Conservation (phyloP, 2,888 invertebrate genomes). For the Chrysolina haemoptera region DNA sequence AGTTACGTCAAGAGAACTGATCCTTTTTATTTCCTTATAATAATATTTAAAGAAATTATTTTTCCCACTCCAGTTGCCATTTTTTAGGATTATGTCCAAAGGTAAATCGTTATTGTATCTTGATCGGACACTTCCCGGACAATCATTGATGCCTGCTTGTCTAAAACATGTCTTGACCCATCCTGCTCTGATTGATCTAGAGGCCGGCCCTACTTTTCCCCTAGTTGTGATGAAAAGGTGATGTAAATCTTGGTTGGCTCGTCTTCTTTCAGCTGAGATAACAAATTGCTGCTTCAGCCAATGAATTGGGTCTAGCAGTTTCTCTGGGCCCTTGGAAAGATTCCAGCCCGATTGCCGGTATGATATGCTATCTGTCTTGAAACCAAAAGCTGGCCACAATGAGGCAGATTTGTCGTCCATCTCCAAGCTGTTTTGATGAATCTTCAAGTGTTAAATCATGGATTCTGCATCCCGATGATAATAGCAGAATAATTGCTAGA, state of each 20-base stretch:
- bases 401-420: slow-evolving; percentile 12
- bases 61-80: slow-evolving; percentile 41
- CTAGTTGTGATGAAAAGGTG: no score
- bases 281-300: no score
- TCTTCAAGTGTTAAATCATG: slow-evolving; percentile 32
- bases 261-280: no score
- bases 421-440: slow-evolving; percentile 25
- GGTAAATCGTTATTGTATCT: slow-evolving; percentile 33
- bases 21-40: slow-evolving; percentile 32
- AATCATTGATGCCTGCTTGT: no score
- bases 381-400: slow-evolving; percentile 32
- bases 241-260: no score
- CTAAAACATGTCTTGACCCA: no score
- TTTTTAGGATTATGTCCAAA: slow-evolving; percentile 37
- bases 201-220: no score
- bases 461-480: slow-evolving; percentile 30
- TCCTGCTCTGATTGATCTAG: no score
- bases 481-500: slow-evolving; percentile 29
- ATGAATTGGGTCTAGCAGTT: no score
- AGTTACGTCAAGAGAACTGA: background rate
- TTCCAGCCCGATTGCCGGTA: no score
- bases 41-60: slow-evolving; percentile 36
- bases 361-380: slow-evolving; percentile 24
- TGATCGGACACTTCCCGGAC: no score
- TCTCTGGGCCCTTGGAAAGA: no score